These are phyloP conservation scores for Trichoplusia ni DNA, from an alignment of 1,140 invertebrate species.

Conservation along the genomic window DNA sequence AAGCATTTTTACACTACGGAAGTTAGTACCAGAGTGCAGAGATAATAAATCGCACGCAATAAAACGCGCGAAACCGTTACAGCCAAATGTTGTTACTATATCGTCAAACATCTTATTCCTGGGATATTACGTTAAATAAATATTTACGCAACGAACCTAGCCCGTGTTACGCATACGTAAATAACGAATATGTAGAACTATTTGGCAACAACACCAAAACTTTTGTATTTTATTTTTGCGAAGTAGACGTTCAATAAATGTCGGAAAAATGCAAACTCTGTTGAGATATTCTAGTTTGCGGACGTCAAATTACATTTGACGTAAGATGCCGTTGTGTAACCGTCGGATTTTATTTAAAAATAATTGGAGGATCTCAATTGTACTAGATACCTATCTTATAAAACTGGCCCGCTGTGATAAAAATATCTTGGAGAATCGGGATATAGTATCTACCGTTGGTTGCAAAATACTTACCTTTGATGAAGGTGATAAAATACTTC, in stretches of 20 bases:
- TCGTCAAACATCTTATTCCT: slow-evolving; percentile 3
- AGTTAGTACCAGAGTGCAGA: too few species aligned
- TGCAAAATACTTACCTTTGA: too few species aligned
- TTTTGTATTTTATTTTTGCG: slow-evolving; percentile 21
- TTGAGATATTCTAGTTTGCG: neutral
- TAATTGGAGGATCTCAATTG: neutral
- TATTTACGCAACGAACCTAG: neutral
- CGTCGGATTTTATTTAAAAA: neutral
- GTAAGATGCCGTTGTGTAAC: slow-evolving; percentile 10
- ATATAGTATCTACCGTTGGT: too few species aligned
- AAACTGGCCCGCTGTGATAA: too few species aligned
- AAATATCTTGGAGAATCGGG: too few species aligned
- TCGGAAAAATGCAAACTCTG: neutral
- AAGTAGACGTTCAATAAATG: slow-evolving; percentile 1
- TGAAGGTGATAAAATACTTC: too few species aligned
- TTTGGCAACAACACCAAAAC: neutral
- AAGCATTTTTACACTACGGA: too few species aligned
- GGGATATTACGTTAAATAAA: slow-evolving; percentile 8
- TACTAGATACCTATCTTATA: too few species aligned
- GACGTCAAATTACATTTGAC: slow-evolving; percentile 8
- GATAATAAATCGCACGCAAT: neutral
- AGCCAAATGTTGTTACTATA: slow-evolving; percentile 6
- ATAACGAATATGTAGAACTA: neutral
- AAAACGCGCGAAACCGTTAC: neutral
- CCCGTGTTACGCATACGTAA: neutral